Conservation (phyloP, 1,140 invertebrate species). For the Tetramorium parvispinum region DNA sequence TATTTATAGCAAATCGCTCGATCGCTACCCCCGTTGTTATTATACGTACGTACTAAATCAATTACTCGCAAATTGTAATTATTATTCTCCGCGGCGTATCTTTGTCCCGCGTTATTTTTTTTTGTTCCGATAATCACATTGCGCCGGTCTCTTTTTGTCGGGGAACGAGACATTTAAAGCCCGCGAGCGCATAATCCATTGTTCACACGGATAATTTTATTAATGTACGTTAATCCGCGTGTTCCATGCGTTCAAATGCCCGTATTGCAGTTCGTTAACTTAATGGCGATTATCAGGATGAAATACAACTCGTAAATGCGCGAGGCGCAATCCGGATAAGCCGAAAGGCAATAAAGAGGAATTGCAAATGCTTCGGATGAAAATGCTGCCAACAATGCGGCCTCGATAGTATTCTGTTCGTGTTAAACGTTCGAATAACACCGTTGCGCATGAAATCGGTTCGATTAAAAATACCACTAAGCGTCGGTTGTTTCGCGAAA, state of each 20-base stretch:
- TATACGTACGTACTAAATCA: slow-evolving; percentile 58
- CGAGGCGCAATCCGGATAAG: slow-evolving; percentile 74
- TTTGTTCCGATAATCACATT: slow-evolving; percentile 67
- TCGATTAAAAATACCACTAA: slow-evolving; percentile 68
- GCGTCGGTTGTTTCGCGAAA: slow-evolving; percentile 56
- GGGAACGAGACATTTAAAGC: slow-evolving; percentile 65
- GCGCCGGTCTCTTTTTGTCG: slow-evolving; percentile 50
- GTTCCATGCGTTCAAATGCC: slow-evolving; percentile 71
- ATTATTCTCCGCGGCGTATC: slow-evolving; percentile 60
- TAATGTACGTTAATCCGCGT: slow-evolving; percentile 74
- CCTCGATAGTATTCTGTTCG: slow-evolving; percentile 63
- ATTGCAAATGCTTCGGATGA: slow-evolving; percentile 74
- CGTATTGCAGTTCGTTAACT: slow-evolving; percentile 76
- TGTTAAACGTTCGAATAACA: slow-evolving; percentile 76
- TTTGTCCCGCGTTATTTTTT: slow-evolving; percentile 57
- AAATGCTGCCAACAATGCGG: slow-evolving; percentile 74
- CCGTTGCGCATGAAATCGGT: slow-evolving; percentile 71
- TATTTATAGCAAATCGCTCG: slow-evolving; percentile 45
- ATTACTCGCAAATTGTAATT: slow-evolving; percentile 57
- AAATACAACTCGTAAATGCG: slow-evolving; percentile 72
- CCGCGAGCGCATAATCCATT: slow-evolving; percentile 72
- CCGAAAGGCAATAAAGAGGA: slow-evolving; percentile 77
- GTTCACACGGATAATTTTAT: slow-evolving; percentile 76
- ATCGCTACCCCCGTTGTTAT: slow-evolving; percentile 51
- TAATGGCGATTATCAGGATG: slow-evolving; percentile 76